Base-by-base conservation (phyloP, 2,888 invertebrate genomes). In the Gasteruption jaculator region DNA sequence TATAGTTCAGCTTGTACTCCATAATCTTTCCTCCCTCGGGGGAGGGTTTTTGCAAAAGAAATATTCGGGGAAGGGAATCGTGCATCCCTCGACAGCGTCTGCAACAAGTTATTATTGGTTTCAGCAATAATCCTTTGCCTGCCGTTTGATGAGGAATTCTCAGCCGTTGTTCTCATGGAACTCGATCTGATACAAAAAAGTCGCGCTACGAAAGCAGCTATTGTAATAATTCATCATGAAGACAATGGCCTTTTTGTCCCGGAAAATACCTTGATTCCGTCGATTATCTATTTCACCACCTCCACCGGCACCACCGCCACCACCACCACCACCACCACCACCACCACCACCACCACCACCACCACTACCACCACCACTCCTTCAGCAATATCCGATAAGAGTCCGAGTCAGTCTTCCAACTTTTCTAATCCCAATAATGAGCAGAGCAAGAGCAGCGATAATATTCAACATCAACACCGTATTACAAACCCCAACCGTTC, bases 51-150 rank as follows among this genome's bases (percentile, higher is more conserved):
- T n/a, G n/a, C n/a, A n/a, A n/a, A n/a, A n/a, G n/a, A n/a, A n/a
- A n/a, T n/a, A n/a, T n/a, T n/a, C n/a, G n/a, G n/a, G n/a, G n/a
- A n/a, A n/a, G n/a, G n/a, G n/a, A n/a, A n/a, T n/a, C n/a, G n/a
- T n/a, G n/a, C n/a, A n/a, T n/a, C n/a, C n/a, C n/a, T n/a, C n/a
- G n/a, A n/a, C n/a, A n/a, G n/a, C n/a, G n/a, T n/a, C n/a, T n/a
- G n/a, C n/a, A n/a, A n/a, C n/a, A n/a, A 11, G 26, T 12, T 35
- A 24, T 12, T 8, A 7, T 6, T 39, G 4, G 11, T 68, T 67
- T 38, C 71, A 77, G 77, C 68, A 8, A 70, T 77, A 32, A 61
- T 78, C 7, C 60, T 78, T 26, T 77, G 77, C 54, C 61, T 76
- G 42, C 74, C 78, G n/a, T 63, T 73, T 38, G 71, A 73, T 52